Conservation (phyloP, 2,113 vertebrate genomes). For the Crotophaga sulcirostris region DNA sequence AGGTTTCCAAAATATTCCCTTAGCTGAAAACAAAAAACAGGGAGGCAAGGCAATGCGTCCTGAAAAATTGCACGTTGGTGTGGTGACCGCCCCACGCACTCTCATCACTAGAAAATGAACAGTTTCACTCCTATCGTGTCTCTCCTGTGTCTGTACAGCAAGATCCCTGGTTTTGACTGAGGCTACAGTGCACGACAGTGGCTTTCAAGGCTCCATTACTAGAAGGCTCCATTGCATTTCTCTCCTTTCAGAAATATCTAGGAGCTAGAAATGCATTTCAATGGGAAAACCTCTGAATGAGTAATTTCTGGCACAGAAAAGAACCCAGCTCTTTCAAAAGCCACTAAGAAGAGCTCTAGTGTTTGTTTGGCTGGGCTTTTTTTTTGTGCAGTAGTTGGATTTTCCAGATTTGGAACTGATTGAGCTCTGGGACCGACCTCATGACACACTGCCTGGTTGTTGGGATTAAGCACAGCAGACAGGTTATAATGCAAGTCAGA, state of each 20-base stretch:
- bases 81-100: not conserved
- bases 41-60: not conserved
- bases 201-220: not conserved
- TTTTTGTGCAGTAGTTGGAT: not conserved
- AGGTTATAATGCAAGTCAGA: not conserved
- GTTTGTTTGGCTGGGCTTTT: no score
- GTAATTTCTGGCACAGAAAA: slow-evolving; percentile 36
- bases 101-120: not conserved
- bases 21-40: not conserved
- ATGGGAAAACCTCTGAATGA: slow-evolving; percentile 18
- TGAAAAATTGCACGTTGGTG: not conserved
- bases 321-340: slow-evolving; percentile 21
- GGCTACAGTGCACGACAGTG: not conserved
- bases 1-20: not conserved
- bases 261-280: not conserved
- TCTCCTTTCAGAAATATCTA: not conserved
- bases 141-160: not conserved
- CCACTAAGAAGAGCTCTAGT: slow-evolving; percentile 12
- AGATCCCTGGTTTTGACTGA: not conserved
- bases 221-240: not conserved
- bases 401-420: slow-evolving; percentile 28
- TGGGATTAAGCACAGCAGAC: not conserved
- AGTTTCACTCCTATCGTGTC: not conserved
- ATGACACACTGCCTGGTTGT: not conserved
- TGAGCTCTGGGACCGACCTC: not conserved